Evolutionary conservation across 2,113 vertebrate genomes (phyloP), one percentile per base, ranked within the genome.

Genomic region (Brachyhypopomus gauderio): DNA sequence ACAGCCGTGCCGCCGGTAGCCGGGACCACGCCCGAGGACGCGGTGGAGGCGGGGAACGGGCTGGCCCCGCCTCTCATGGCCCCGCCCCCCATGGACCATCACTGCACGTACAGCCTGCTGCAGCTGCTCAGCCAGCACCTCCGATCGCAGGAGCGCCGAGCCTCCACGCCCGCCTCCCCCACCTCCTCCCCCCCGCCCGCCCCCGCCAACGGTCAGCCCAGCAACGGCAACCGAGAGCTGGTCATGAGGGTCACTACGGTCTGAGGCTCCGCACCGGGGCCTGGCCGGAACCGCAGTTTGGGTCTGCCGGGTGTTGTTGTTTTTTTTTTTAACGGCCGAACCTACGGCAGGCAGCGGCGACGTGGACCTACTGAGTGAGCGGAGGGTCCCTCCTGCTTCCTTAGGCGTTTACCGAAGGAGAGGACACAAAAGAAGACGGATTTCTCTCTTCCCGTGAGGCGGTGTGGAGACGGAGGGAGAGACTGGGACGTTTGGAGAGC

Each of bases 211-310:
- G 30, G 87, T 83, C 89, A 94, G 59, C 89, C 93, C 84, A 91
- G 92, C 60, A 83, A 85, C 59, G 86, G 92, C 89, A 94, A 93
- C 93, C 93, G 95, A 82, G 96, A 97, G 91, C 95, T 97, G 74
- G 95, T 97, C 88, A 97, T 97, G 96, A 94, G 96, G 87, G 96
- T 97, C 83, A 97, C 96, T 0, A 96, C 96, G 0, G 95, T 97
- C 87, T 97, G 94, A 96, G 84, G 88, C 59, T 63, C 64, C 48
- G 19, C 63, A 52, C n/a, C 5, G 71, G 23, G 4, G 19, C 27
- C 27, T 36, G 30, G 16, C 19, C 22, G 72, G 72, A 38, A 27
- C n/a, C 58, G 48, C 36, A 45, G 60, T 64, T 64, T 30, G 1
- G 30, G 30, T 30, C n/a, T n/a, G n/a, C n/a, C n/a, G n/a, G n/a